Base-by-base conservation (phyloP, 2,797 vertebrate species). In the Tenualosa ilisha region DNA sequence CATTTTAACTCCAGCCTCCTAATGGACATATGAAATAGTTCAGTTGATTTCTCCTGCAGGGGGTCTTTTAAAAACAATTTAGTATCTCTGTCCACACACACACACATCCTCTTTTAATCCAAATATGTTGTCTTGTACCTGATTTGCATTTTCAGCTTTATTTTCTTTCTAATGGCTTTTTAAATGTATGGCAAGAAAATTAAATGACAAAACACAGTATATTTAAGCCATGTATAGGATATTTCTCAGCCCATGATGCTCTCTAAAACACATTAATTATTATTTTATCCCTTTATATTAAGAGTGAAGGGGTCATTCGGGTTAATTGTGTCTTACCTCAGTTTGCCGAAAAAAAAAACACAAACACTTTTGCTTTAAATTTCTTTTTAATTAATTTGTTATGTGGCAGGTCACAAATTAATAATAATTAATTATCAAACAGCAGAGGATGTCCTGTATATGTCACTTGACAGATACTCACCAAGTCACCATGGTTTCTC, bases 271-370 rank as follows among this genome's bases (percentile, higher is more conserved):
- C 2, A 92, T 90, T 93, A 92, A 95, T 95, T 94, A 94, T 93
- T 94, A 92, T 89, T 87, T 92, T 88, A 90, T 94, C 93, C 92
- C 95, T 94, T 3, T 95, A 90, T 87, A 88, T 93, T 92, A 82
- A 22, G 20, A 22, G 3, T 4, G 20, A 20, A 22, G 91, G 91
- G 94, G 94, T 95, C 91, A 89, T 86, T 81, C 75, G 90, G 93
- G 95, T 96, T 96, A 96, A 96, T 95, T 95, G 93, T 95, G 94
- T 95, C 92, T 95, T 94, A 93, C 92, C 94, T 94, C 91, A 93
- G 90, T 79, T 79, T 43, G 72, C 40, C 92, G 92, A 92, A 85
- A 43, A 53, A 86, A 91, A 93, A 92, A 93, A 91, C 89, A 88
- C 83, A 85, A 87, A 86, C 85, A 87, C 88, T 90, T 89, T 92